These are phyloP conservation scores for Metaphire vulgaris DNA, from an alignment of 1,140 invertebrate species.

Conservation along the genomic window DNA sequence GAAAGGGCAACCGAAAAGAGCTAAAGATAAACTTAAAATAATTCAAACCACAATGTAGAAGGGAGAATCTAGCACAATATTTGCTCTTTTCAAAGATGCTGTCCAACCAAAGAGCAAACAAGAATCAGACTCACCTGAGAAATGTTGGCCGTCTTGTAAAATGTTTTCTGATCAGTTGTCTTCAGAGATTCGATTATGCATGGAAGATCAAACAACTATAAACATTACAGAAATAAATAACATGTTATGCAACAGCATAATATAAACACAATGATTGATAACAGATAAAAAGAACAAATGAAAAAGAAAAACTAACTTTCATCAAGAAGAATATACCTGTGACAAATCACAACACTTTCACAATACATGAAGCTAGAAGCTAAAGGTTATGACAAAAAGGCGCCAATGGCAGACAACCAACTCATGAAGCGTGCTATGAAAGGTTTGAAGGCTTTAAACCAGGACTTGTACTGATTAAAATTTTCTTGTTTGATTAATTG, in stretches of 20 bases:
- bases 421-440: too few relatives aligned
- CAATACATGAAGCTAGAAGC: too few relatives aligned
- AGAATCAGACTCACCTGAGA: slow-evolving; percentile 65
- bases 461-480: too few relatives aligned
- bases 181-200: slow-evolving; percentile 88
- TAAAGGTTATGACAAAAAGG: too few relatives aligned
- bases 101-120: neutral
- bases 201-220: slow-evolving; percentile 78
- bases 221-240: slow-evolving; percentile 34
- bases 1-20: neutral
- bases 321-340: too few relatives aligned
- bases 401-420: too few relatives aligned
- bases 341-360: too few relatives aligned
- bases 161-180: slow-evolving; percentile 90
- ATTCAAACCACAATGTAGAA: neutral
- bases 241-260: neutral
- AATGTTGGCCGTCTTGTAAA: slow-evolving; percentile 95
- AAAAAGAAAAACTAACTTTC: too few relatives aligned
- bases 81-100: too few relatives aligned
- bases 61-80: neutral
- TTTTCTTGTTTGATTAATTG: too few relatives aligned
- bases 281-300: neutral
- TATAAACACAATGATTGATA: neutral
- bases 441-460: too few relatives aligned
- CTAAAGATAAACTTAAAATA: neutral